Evolutionary conservation across 2,113 vertebrate species (phyloP).

Genomic region (Cyrtonyx montezumae): DNA sequence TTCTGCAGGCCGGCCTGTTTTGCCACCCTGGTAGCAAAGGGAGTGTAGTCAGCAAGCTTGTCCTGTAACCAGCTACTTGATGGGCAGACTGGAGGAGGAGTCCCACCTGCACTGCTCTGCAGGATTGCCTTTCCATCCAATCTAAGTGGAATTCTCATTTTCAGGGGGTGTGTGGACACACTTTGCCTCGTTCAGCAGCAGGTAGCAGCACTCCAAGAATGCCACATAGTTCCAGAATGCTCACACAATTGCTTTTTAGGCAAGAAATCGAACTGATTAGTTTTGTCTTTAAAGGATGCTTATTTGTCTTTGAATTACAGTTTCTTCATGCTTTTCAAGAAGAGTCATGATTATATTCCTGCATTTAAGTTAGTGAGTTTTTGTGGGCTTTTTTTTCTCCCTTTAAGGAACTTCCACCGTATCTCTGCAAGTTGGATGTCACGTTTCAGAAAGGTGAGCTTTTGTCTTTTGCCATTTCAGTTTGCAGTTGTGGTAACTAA

Average conservation of each 20-base stretch:
- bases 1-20: background rate
- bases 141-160: background rate
- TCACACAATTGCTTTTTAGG: background rate
- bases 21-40: background rate
- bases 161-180: background rate
- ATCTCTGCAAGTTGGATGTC: constrained; percentile 91
- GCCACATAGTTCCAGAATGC: background rate
- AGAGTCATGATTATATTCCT: background rate
- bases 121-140: background rate
- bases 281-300: constrained; percentile 1
- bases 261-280: background rate
- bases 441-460: constrained; percentile 92
- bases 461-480: background rate
- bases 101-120: background rate
- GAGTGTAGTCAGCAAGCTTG: background rate
- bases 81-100: background rate
- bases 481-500: background rate
- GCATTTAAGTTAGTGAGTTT: background rate
- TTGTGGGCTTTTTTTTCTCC: constrained; percentile 22
- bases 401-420: constrained; percentile 92
- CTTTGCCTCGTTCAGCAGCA: background rate
- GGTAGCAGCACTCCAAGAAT: background rate
- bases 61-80: background rate
- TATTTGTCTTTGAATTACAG: background rate
- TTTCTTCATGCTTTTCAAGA: background rate